Conservation (phyloP, 2,113 vertebrate species). For the Istiophorus platypterus region DNA sequence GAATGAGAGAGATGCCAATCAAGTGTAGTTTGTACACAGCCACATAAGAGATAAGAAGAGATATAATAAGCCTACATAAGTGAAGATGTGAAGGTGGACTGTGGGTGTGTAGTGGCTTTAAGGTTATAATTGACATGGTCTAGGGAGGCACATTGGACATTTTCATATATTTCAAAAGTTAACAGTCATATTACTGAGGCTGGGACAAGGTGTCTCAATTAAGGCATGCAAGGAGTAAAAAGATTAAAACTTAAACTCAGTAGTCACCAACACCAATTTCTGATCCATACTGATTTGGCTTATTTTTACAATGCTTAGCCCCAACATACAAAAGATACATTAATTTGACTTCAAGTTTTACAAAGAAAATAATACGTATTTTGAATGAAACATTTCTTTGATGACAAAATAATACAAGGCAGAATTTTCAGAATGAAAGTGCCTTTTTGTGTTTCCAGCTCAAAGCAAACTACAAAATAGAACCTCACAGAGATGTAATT, state of each 20-base stretch:
- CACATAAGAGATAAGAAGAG: not conserved
- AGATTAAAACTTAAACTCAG: not conserved
- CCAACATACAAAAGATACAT: not conserved
- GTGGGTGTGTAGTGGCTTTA: not conserved
- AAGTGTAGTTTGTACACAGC: not conserved
- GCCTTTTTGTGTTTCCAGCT: not conserved
- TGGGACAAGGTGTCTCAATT: too few relatives aligned
- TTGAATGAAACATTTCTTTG: not conserved
- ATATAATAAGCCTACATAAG: not conserved
- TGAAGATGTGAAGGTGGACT: not conserved
- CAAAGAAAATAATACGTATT: not conserved
- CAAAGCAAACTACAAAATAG: not conserved
- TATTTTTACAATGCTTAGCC: not conserved
- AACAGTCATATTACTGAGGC: too few relatives aligned
- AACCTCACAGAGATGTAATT: conserved; percentile 1
- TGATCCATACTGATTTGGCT: not conserved
- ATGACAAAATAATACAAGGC: not conserved
- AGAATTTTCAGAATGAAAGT: not conserved
- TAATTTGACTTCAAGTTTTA: not conserved
- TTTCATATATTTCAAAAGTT: not conserved
- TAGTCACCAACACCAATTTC: not conserved
- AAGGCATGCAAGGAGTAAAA: not conserved
- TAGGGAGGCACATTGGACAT: not conserved
- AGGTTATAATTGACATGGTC: not conserved
- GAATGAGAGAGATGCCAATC: not conserved